These are phyloP conservation scores for Hylomyscus alleni DNA, from an alignment of 2,797 vertebrate genomes.

Conservation along the genomic window DNA sequence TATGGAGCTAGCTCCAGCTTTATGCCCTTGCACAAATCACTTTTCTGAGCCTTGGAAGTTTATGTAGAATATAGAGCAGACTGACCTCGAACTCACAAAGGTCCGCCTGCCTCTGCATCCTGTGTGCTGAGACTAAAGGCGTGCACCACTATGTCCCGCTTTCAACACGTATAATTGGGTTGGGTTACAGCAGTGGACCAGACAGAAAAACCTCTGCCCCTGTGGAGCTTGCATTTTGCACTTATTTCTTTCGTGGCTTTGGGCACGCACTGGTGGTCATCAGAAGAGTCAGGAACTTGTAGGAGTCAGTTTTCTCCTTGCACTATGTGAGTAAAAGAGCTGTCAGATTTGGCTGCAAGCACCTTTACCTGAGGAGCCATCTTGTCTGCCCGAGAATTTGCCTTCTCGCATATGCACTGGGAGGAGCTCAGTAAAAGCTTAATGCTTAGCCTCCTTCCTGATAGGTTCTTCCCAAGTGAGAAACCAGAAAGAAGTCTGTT, in stretches of 20 bases:
- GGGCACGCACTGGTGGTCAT: not conserved
- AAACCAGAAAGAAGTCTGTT: not conserved
- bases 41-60: not conserved
- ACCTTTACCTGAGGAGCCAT: not conserved
- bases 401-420: fast-evolving
- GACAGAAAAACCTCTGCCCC: not conserved
- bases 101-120: not conserved
- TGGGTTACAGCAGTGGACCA: not conserved
- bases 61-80: not conserved
- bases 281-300: not conserved
- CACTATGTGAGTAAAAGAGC: not conserved
- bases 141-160: not conserved
- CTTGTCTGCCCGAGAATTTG: not conserved
- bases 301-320: not conserved
- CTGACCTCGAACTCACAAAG: not conserved
- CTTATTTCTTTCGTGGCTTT: not conserved
- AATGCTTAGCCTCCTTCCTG: not conserved
- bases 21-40: not conserved
- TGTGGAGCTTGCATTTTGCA: not conserved
- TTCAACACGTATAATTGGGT: not conserved
- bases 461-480: not conserved
- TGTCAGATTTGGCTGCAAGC: not conserved
- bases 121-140: not conserved
- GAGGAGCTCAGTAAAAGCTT: not conserved
- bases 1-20: not conserved